Percentiles rank a stretch among this genome's conserved stretches.
Evolutionary conservation across 2,113 vertebrate genomes (phyloP).

Genomic region (Delphinapterus leucas): DNA sequence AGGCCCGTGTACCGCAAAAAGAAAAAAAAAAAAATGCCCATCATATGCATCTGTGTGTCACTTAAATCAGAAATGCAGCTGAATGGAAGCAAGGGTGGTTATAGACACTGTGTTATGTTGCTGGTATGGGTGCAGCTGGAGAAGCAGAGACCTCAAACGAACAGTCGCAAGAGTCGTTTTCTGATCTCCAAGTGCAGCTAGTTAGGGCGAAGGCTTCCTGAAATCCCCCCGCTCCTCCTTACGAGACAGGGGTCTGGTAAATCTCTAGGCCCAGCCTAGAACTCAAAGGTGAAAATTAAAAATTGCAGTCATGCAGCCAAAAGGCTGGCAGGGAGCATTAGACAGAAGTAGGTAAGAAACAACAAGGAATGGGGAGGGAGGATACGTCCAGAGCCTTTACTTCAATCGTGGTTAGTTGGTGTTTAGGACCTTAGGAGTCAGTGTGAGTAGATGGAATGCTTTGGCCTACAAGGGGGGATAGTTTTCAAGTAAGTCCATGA

Average conservation of each 20-base stretch:
- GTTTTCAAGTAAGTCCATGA: neutral
- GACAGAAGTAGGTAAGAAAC: neutral
- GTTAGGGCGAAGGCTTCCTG: neutral
- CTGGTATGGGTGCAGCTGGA: neutral
- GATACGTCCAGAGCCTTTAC: neutral
- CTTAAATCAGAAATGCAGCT: neutral
- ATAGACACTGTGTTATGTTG: neutral
- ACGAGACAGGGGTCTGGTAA: neutral
- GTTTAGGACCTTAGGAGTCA: neutral
- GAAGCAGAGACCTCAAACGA: neutral
- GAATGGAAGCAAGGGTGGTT: neutral
- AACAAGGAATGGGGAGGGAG: neutral
- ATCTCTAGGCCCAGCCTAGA: neutral
- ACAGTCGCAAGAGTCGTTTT: accelerated
- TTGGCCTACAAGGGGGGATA: neutral
- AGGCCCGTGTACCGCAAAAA: too few species aligned
- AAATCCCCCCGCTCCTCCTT: neutral
- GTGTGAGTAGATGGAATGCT: neutral
- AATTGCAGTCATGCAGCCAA: neutral
- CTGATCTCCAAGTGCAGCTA: neutral
- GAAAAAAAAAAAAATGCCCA: neutral
- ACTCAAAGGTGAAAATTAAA: neutral
- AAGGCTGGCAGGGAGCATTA: neutral
- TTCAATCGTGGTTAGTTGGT: neutral
- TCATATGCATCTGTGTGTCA: neutral